These are phyloP conservation scores for Neoaliturus tenellus DNA, from an alignment of 2,888 invertebrate genomes.

Conservation along the genomic window DNA sequence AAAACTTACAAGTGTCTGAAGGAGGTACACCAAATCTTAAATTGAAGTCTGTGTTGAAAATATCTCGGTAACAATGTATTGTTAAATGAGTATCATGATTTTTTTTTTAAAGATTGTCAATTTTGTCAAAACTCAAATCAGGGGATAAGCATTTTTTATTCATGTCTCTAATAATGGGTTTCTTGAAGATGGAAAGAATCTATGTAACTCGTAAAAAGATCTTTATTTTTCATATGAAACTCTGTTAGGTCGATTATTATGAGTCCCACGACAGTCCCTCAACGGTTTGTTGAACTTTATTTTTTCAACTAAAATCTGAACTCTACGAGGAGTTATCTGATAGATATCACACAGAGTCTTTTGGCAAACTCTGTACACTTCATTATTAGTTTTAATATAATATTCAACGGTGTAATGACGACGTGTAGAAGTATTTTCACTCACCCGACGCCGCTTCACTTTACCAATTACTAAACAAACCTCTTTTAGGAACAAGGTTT, in stretches of 20 bases:
- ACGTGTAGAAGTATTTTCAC: conserved; percentile 29
- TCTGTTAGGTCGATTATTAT: conserved; percentile 40
- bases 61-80: conserved; percentile 45
- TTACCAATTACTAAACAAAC: conserved; percentile 26
- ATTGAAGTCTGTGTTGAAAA: conserved; percentile 56
- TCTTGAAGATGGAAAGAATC: conserved; percentile 53
- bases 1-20: conserved; percentile 55
- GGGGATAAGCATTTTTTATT: conserved; percentile 49
- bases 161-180: conserved; percentile 54
- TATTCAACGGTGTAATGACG: conserved; percentile 41
- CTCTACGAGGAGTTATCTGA: conserved; percentile 36
- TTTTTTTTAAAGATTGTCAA: conserved; percentile 54
- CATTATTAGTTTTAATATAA: conserved; percentile 23
- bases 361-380: conserved; percentile 3
- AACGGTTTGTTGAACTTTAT: conserved; percentile 49
- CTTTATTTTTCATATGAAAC: conserved; percentile 9
- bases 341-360: conserved; percentile 28
- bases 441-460: conserved; percentile 31
- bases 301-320: conserved; percentile 49
- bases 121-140: conserved; percentile 54
- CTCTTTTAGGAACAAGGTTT: conserved; percentile 3
- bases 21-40: conserved; percentile 58
- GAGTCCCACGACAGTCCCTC: conserved; percentile 37
- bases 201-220: conserved; percentile 46
- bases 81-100: conserved; percentile 43